phyloP scores from a whole-genome alignment of 2,797 vertebrate species.

The Galagoides demidoff region DNA sequence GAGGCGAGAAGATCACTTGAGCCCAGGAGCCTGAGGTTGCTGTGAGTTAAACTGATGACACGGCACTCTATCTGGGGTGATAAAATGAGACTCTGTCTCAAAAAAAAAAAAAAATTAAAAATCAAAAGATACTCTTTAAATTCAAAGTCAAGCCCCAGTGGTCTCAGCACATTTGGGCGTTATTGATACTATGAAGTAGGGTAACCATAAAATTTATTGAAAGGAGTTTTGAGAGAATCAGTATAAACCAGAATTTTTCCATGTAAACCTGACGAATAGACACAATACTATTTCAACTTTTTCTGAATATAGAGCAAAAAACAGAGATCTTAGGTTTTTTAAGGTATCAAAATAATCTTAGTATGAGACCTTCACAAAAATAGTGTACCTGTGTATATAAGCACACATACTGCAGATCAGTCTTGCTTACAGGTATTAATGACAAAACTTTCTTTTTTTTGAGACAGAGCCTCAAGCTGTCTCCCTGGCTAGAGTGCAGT shows the following conservation, averaged over 20 bases:
- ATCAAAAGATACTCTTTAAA: background rate
- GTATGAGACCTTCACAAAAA: background rate
- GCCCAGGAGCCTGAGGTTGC: no score
- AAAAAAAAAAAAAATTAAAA: no score
- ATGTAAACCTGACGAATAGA: background rate
- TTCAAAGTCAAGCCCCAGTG: background rate
- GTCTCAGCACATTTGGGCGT: background rate
- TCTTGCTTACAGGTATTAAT: background rate
- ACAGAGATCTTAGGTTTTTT: background rate
- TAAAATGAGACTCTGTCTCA: no score
- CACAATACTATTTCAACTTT: background rate
- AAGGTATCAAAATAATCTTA: constrained; percentile 5
- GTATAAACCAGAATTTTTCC: background rate
- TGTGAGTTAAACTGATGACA: no score
- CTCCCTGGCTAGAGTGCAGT: no score
- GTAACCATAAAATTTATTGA: background rate
- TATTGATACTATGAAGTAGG: background rate
- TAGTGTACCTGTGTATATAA: background rate
- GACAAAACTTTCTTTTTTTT: background rate
- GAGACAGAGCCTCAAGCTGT: no score
- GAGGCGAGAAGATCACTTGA: no score
- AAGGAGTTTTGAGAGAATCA: background rate
- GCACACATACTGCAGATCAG: background rate
- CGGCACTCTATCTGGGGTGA: no score
- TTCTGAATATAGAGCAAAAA: background rate